Evolutionary conservation across 2,113 vertebrate species (phyloP), one percentile per base, ranked within the genome.

Genomic region (Neotoma lepida): DNA sequence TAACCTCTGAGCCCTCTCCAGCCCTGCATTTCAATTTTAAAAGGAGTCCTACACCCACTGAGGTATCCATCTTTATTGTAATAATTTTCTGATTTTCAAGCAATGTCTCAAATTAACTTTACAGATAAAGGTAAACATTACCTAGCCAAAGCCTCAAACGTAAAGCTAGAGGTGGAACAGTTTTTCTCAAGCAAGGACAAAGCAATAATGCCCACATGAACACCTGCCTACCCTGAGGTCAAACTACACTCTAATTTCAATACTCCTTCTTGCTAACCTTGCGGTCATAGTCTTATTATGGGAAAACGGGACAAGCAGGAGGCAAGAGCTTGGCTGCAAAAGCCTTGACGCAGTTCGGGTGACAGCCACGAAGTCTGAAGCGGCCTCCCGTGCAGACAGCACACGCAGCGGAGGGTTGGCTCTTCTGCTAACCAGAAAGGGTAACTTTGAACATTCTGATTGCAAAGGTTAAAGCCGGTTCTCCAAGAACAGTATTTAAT

Each of bases 121-220:
- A 80, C 35, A 89, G 20, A 49, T 58, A 86, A 88, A 87, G 35
- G 80, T 63, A 89, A 95, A 90, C 74, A 68, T 58, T 51, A 66
- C 73, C 86, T 89, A 66, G 35, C 41, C 49, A 91, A 91, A 89
- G 56, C 22, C 61, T 49, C 54, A 90, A 28, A 30, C 49, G n/a
- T 95, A 61, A 76, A 87, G 39, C 41, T n/a, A 44, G 22, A 35
- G 39, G 35, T 30, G 35, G 86, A 24, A n/a, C 3, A 15, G 12
- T 64, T 91, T 58, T 76, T 30, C 86, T 58, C 44, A 46, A 51
- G 54, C 76, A 91, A 90, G 26, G 46, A 41, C 78, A 51, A 54
- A 44, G 44, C 56, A 70, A 49, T 9, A 41, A 73, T 81, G 56
- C 39, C 14, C 4, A 89, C 71, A 2, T 35, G 58, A 70, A 93